A percentile compares a stretch with the other conserved stretches of the same genome.
These are phyloP conservation scores for Orussus abietinus DNA, from an alignment of 1,140 invertebrate species.

Conservation along the genomic window DNA sequence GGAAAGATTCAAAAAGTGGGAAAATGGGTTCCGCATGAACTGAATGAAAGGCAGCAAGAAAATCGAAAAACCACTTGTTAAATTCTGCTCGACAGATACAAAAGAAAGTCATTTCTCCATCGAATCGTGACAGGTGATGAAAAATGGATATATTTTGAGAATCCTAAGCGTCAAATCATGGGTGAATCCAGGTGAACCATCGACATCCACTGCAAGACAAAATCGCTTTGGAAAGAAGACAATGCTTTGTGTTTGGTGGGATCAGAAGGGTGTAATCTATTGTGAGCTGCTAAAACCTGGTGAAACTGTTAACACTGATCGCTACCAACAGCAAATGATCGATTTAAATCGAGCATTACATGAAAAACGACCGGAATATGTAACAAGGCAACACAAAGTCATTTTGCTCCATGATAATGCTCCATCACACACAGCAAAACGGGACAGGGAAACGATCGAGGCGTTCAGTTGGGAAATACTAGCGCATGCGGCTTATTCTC, in stretches of 20 bases:
- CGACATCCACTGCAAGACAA: constrained; percentile 11
- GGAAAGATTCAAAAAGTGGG: constrained; percentile 30
- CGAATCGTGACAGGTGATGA: constrained; percentile 22
- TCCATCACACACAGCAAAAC: background rate
- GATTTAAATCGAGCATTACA: too few species aligned
- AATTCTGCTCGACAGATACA: constrained; percentile 17
- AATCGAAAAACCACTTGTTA: constrained; percentile 19
- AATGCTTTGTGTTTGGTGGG: constrained; percentile 15
- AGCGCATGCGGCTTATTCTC: constrained; percentile 2
- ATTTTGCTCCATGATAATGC: constrained; percentile 9
- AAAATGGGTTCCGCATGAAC: constrained; percentile 29
- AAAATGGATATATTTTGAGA: constrained; percentile 26
- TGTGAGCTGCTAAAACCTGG: constrained; percentile 18
- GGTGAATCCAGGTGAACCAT: constrained; percentile 13
- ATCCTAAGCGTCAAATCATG: constrained; percentile 22
- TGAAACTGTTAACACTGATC: too few species aligned
- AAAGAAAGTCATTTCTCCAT: constrained; percentile 16
- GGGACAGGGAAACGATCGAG: too few species aligned
- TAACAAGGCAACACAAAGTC: constrained; percentile 4
- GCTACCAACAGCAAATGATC: too few species aligned
- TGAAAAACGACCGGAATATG: constrained; percentile 12
- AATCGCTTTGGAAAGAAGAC: constrained; percentile 10
- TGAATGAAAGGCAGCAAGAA: constrained; percentile 25
- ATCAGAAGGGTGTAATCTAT: constrained; percentile 13
- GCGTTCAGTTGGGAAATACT: background rate